These are phyloP conservation scores for Tychaedon coryphoeus DNA, from an alignment of 2,113 vertebrate genomes.

Conservation along the genomic window DNA sequence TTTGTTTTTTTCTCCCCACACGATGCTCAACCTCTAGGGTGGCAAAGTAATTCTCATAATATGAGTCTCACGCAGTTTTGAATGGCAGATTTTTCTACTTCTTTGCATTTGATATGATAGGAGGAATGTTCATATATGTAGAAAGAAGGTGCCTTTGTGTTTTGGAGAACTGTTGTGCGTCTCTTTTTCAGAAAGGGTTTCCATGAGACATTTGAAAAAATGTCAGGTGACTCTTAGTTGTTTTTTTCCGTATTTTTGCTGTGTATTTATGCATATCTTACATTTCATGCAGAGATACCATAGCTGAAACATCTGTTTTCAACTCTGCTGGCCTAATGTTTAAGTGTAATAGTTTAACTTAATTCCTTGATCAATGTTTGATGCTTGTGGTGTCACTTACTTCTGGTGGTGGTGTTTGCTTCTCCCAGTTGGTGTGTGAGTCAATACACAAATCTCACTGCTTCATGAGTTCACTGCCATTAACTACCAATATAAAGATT, in stretches of 20 bases:
- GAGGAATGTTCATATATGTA: fast-evolving
- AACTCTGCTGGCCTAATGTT: neutral
- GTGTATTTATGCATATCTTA: neutral
- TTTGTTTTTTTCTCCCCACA: neutral
- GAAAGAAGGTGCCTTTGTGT: neutral
- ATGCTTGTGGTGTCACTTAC: neutral
- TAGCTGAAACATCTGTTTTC: neutral
- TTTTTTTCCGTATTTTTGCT: neutral
- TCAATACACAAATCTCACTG: neutral
- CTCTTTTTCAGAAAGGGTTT: neutral
- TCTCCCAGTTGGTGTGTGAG: neutral
- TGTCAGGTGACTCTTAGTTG: neutral
- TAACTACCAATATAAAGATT: neutral
- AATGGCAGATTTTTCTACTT: neutral
- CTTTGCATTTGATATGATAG: neutral
- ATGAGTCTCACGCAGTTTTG: neutral
- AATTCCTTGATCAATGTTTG: neutral
- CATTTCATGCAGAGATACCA: neutral
- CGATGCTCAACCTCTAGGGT: neutral
- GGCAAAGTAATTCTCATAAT: neutral
- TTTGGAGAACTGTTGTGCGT: neutral
- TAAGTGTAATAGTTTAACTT: neutral
- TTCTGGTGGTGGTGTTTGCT: neutral
- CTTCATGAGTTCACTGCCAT: neutral
- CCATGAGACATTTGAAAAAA: neutral